Evolutionary conservation across 2,113 vertebrate species (phyloP).

Genomic region (Carlito syrichta): DNA sequence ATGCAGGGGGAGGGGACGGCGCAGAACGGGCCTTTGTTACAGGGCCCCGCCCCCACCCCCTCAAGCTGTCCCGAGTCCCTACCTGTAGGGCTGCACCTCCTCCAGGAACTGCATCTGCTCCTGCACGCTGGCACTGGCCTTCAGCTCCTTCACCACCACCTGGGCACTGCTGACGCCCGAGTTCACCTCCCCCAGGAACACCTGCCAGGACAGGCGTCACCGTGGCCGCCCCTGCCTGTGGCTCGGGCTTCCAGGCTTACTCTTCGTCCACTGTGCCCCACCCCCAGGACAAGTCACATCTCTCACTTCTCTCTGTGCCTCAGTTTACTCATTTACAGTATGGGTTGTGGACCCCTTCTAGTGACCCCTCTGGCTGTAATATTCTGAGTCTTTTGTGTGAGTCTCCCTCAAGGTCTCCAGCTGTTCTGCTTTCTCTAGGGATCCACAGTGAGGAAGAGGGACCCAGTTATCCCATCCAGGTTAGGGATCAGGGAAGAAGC

Average conservation of each 20-base stretch:
- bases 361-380: neutral
- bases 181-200: slow-evolving; percentile 94
- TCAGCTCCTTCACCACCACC: slow-evolving; percentile 97
- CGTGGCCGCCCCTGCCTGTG: accelerated
- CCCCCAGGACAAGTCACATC: too few relatives aligned
- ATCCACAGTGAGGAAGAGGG: neutral
- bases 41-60: too few relatives aligned
- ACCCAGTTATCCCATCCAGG: accelerated
- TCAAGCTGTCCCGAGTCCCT: too few relatives aligned
- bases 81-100: slow-evolving; percentile 94
- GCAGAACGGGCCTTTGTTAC: neutral
- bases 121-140: slow-evolving; percentile 89
- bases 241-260: too few relatives aligned
- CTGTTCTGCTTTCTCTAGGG: neutral
- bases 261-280: too few relatives aligned
- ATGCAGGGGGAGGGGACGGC: too few relatives aligned
- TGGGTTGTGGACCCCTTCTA: accelerated
- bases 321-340: too few relatives aligned
- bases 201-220: slow-evolving; percentile 73
- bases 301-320: neutral
- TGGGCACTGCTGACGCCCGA: slow-evolving; percentile 88
- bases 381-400: too few relatives aligned
- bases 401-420: neutral
- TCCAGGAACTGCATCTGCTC: slow-evolving; percentile 96
- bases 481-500: neutral